phyloP scores from a whole-genome alignment of 2,888 invertebrate genomes.

The Drosophila antonietae region DNA sequence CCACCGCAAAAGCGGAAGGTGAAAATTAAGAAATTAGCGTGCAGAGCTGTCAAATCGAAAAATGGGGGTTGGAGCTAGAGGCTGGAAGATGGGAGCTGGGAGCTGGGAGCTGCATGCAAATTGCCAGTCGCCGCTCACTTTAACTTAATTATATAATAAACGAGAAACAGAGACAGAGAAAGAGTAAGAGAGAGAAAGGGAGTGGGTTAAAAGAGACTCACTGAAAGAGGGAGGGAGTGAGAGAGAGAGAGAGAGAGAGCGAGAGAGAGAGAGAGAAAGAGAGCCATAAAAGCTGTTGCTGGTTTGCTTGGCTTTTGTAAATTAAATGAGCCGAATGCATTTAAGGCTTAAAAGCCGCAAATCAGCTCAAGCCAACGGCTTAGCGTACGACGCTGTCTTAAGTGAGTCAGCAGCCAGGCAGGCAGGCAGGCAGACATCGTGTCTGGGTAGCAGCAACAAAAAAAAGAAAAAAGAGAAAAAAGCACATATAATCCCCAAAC shows the following conservation, averaged over 20 bases:
- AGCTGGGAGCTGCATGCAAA: slow-evolving; percentile 37
- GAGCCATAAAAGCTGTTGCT: slow-evolving; percentile 10
- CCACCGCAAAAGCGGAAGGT: slow-evolving; percentile 78
- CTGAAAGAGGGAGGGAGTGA: not conserved
- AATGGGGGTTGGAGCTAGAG: slow-evolving; percentile 48
- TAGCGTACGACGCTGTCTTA: slow-evolving; percentile 60
- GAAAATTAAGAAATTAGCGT: slow-evolving; percentile 82
- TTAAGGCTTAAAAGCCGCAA: slow-evolving; percentile 72
- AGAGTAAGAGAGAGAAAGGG: not conserved
- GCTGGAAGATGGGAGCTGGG: slow-evolving; percentile 24
- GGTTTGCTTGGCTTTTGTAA: slow-evolving; percentile 53
- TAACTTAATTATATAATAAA: slow-evolving; percentile 81
- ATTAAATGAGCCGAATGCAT: slow-evolving; percentile 78
- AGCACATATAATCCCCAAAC: slow-evolving; percentile 62
- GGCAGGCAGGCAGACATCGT: not conserved
- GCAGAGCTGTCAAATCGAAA: slow-evolving; percentile 32
- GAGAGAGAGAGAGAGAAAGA: slow-evolving; percentile 6
- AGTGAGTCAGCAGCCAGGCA: slow-evolving; percentile 63
- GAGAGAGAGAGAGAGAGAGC: not conserved
- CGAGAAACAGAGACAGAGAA: slow-evolving; percentile 19
- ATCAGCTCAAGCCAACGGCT: slow-evolving; percentile 72
- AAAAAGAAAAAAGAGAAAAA: slow-evolving; percentile 16
- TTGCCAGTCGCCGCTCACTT: slow-evolving; percentile 66
- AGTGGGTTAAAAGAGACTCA: not conserved
- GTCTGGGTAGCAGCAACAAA: slow-evolving; percentile 5